Evolutionary conservation across 92 coral and sea anemone genomes (phyloP).

Genomic region (Epizoanthus stellaris): DNA sequence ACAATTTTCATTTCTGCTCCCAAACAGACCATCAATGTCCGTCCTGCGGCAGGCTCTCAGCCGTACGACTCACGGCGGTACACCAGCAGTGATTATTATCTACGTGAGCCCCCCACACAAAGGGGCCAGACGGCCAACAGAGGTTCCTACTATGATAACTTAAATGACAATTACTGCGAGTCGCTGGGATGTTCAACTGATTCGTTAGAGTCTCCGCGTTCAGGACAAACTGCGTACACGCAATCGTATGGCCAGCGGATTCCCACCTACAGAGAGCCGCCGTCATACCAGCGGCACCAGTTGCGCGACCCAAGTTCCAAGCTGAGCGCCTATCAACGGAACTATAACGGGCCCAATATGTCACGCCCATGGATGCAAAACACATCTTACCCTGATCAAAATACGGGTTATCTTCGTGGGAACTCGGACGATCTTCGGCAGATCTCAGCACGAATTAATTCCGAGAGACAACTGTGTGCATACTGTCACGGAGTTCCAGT

Average conservation of each 20-base stretch:
- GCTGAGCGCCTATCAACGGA: conserved; percentile 4
- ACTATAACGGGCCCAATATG: conserved; percentile 3
- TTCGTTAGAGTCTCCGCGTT: conserved; percentile 18
- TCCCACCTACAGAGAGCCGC: conserved; percentile 32
- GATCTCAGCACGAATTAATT: conserved; percentile 67
- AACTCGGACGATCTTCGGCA: conserved; percentile 65
- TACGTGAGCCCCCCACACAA: background rate
- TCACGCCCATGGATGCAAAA: conserved; percentile 39
- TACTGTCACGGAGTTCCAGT: conserved; percentile 69
- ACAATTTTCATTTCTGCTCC: conserved; percentile 13
- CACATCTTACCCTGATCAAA: conserved; percentile 20
- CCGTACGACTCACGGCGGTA: conserved; percentile 18
- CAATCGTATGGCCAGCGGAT: conserved; percentile 19
- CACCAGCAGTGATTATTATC: background rate
- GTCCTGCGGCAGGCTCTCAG: background rate
- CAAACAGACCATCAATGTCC: conserved; percentile 10
- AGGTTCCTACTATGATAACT: conserved; percentile 37
- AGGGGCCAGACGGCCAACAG: conserved; percentile 17
- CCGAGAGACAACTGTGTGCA: conserved; percentile 78
- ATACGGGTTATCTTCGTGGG: conserved; percentile 5
- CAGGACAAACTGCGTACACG: background rate
- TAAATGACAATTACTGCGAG: background rate
- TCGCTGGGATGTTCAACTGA: conserved; percentile 18
- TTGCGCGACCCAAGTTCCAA: conserved; percentile 12
- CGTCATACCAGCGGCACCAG: conserved; percentile 35